Evolutionary conservation across 2,797 vertebrate species (phyloP).

Genomic region (Amniataba percoides): DNA sequence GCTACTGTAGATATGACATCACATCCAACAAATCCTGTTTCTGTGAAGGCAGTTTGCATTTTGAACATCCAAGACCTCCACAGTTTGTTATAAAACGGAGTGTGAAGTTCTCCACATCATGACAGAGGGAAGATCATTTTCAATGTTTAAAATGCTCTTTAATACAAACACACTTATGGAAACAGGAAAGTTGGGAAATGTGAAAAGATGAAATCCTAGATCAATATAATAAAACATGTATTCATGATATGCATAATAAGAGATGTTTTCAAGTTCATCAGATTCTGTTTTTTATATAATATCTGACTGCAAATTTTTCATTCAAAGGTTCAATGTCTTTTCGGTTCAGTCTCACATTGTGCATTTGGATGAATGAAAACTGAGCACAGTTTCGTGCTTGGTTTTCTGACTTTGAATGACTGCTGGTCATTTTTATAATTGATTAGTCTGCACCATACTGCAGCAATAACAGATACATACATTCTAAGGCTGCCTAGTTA

Average conservation of each 20-base stretch:
- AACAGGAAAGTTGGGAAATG: background rate
- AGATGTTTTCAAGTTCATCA: background rate
- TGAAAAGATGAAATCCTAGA: background rate
- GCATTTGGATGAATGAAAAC: background rate
- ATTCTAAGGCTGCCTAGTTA: background rate
- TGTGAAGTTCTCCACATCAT: background rate
- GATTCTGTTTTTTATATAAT: background rate
- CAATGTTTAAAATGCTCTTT: background rate
- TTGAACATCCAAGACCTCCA: background rate
- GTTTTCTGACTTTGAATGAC: background rate
- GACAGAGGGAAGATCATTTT: background rate
- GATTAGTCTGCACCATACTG: conserved; percentile 25
- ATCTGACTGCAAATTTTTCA: background rate
- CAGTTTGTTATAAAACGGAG: background rate
- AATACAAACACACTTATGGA: background rate
- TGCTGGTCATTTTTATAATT: conserved; percentile 27
- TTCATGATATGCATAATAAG: background rate
- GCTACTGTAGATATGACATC: background rate
- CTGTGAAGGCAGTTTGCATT: background rate
- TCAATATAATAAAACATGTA: background rate
- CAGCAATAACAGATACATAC: conserved; percentile 12
- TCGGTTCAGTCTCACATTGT: background rate
- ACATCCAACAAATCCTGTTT: background rate
- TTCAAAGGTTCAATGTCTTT: background rate
- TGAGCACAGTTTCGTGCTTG: background rate